phyloP scores from a whole-genome alignment of 2,888 invertebrate genomes.

The Apoda limacodes region DNA sequence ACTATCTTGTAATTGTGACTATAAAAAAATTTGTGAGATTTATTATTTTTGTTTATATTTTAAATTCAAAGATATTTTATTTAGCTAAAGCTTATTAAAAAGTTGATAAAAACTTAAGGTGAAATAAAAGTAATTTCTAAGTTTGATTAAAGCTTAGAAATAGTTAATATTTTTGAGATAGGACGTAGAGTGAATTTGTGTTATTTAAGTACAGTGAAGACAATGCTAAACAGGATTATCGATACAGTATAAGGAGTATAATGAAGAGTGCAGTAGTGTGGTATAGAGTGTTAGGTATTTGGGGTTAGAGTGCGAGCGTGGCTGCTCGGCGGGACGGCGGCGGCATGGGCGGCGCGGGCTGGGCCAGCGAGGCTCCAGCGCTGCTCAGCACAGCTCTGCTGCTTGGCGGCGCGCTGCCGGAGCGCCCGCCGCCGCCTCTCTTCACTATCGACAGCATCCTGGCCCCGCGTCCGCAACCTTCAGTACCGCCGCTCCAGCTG shows the following conservation, averaged over 20 bases:
- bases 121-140: too few relatives aligned
- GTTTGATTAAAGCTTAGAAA: too few relatives aligned
- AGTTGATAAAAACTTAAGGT: too few relatives aligned
- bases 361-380: constrained; percentile 58
- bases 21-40: too few relatives aligned
- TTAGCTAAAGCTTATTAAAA: too few relatives aligned
- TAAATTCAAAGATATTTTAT: too few relatives aligned
- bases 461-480: constrained; percentile 76
- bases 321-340: constrained; percentile 32
- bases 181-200: too few relatives aligned
- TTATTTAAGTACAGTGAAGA: too few relatives aligned
- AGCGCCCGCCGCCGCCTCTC: constrained; percentile 68
- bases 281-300: constrained; percentile 17
- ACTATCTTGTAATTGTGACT: too few relatives aligned
- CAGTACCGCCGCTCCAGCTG: constrained; percentile 66
- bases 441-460: constrained; percentile 91
- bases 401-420: constrained; percentile 56
- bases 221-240: too few relatives aligned
- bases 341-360: constrained; percentile 43
- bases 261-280: constrained; percentile 18
- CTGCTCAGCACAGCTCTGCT: constrained; percentile 64
- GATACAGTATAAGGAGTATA: constrained; percentile 25
- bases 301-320: constrained; percentile 25
- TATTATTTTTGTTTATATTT: too few relatives aligned
- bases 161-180: too few relatives aligned